phyloP scores from a whole-genome alignment of 2,888 invertebrate species.

The Galerucella calmariensis region DNA sequence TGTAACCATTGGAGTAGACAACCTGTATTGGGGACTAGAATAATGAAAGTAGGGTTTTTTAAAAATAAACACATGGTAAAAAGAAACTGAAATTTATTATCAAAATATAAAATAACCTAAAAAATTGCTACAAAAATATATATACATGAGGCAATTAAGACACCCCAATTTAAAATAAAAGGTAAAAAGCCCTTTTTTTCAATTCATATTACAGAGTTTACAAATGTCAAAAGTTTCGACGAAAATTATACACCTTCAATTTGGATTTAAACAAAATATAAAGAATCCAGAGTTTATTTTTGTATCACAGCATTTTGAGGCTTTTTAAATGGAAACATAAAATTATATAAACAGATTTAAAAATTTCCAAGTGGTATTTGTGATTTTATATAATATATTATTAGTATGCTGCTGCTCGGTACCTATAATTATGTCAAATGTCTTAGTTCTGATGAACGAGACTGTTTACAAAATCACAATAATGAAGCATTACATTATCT shows the following conservation, averaged over 20 bases:
- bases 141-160: constrained; percentile 42
- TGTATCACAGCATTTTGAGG: constrained; percentile 63
- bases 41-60: neutral
- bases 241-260: constrained; percentile 21
- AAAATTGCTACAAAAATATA: constrained; percentile 55
- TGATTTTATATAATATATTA: no score
- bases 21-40: no score
- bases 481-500: neutral
- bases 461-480: neutral
- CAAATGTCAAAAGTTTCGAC: constrained; percentile 16
- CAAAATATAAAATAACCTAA: constrained; percentile 57
- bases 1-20: no score
- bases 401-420: no score
- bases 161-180: constrained; percentile 36
- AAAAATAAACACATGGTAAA: constrained; percentile 32
- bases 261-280: constrained; percentile 30
- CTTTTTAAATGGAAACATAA: constrained; percentile 53
- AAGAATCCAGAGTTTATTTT: constrained; percentile 47
- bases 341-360: constrained; percentile 42
- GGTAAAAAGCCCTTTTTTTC: constrained; percentile 28
- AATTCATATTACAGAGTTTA: constrained; percentile 25
- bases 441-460: neutral
- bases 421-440: no score
- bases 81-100: constrained; percentile 55
- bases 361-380: constrained; percentile 18